These are phyloP conservation scores for Oplegnathus fasciatus DNA, from an alignment of 2,113 vertebrate species.

Conservation along the genomic window DNA sequence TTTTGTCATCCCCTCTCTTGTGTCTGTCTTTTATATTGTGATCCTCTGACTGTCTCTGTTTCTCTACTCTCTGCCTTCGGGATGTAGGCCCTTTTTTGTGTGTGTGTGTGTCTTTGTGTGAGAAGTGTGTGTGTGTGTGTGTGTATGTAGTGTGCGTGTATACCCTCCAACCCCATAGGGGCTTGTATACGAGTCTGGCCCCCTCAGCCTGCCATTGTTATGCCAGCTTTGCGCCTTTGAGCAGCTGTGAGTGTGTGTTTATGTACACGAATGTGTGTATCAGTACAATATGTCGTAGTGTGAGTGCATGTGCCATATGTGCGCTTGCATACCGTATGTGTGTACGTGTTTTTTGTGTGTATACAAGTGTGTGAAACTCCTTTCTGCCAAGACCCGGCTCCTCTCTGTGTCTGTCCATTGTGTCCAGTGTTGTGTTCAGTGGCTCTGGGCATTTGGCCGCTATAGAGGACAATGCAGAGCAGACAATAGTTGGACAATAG, in stretches of 20 bases:
- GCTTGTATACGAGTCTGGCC: slow-evolving; percentile 69
- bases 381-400: slow-evolving; percentile 70
- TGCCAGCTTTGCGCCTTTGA: slow-evolving; percentile 75
- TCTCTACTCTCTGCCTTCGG: slow-evolving; percentile 58
- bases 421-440: slow-evolving; percentile 73
- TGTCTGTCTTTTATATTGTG: slow-evolving; percentile 62
- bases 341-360: slow-evolving; percentile 45
- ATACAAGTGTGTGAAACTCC: slow-evolving; percentile 24
- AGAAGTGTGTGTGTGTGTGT: slow-evolving; percentile 25
- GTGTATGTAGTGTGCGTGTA: slow-evolving; percentile 38
- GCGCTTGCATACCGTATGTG: slow-evolving; percentile 33
- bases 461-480: slow-evolving; percentile 72
- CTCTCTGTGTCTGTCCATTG: slow-evolving; percentile 75
- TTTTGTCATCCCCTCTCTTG: slow-evolving; percentile 66
- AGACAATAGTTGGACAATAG: slow-evolving; percentile 75
- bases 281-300: slow-evolving; percentile 17
- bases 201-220: slow-evolving; percentile 69
- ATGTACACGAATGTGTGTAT: slow-evolving; percentile 37
- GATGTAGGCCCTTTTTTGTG: slow-evolving; percentile 35
- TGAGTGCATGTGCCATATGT: slow-evolving; percentile 16
- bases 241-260: slow-evolving; percentile 54
- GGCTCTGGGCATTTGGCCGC: slow-evolving; percentile 76
- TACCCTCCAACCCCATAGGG: slow-evolving; percentile 58
- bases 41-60: slow-evolving; percentile 57
- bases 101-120: slow-evolving; percentile 20